Evolutionary conservation across 2,113 vertebrate genomes (phyloP), one percentile per base, ranked within the genome.

Genomic region (Desmodus rotundus): DNA sequence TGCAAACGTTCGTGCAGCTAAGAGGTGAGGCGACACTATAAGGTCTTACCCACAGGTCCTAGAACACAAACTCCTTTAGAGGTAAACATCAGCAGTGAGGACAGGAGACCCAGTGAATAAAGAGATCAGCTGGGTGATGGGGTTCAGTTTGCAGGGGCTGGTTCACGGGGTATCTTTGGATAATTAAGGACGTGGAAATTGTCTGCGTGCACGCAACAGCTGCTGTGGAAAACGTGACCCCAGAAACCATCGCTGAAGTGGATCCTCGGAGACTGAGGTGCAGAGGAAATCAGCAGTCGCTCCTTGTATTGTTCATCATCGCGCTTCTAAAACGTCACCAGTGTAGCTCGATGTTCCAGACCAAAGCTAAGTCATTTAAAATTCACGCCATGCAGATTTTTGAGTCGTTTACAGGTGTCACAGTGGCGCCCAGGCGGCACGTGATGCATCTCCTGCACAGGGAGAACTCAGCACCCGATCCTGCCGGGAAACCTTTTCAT

Each of bases 141-240:
- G 15, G 26, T 28, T 65, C 91, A 67, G 83, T 38, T 81, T 20
- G 70, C 80, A n/a, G 45, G 74, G 63, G 38, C 15, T 33, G 8
- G 12, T 54, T 47, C 68, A 13, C 5, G 90, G 70, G 89, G 50
- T 26, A 73, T 63, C 63, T 41, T 15, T 94, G 63, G 74, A 43
- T 90, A 93, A 96, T 73, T 93, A 92, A 26, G 89, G 92, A 70
- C 45, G 10, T 26, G 38, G 63, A 93, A 93, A 63, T 73, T 77
- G 80, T 76, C 77, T 89, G n/a, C 58, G 77, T 26, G 41, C 17
- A 19, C 11, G 84, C 41, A 92, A 92, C 7, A 68, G 70, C 87
- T 38, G 54, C 87, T 78, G 70, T 0, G 36, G 89, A 74, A 91
- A 91, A 72, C 45, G 83, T 87, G 94, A 94, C 92, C 76, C 87